Evolutionary conservation across 2,888 invertebrate genomes (phyloP).

Genomic region (Chrysolina americana): DNA sequence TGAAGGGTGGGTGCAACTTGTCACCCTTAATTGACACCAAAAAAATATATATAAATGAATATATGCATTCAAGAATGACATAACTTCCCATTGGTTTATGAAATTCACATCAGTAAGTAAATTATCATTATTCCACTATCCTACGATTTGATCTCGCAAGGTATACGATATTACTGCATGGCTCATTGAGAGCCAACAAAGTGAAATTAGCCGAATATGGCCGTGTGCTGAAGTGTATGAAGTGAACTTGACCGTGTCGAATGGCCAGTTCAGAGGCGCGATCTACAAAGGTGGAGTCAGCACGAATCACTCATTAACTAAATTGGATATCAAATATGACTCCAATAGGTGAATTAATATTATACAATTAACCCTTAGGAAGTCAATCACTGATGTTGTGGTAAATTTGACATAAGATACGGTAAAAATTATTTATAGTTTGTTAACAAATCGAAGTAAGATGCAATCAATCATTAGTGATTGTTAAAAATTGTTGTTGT

Average conservation of each 20-base stretch:
- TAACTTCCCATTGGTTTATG: too few relatives aligned
- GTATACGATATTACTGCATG: neutral
- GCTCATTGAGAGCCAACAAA: slow-evolving; percentile 6
- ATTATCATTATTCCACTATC: neutral
- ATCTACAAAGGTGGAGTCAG: slow-evolving; percentile 46
- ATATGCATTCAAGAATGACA: too few relatives aligned
- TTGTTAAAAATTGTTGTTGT: too few relatives aligned
- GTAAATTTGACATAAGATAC: too few relatives aligned
- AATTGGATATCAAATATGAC: slow-evolving; percentile 57
- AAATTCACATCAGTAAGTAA: too few relatives aligned
- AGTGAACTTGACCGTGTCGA: slow-evolving; percentile 43
- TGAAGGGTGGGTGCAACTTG: too few relatives aligned
- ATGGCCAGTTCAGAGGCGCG: slow-evolving; percentile 41
- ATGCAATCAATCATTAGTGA: too few relatives aligned
- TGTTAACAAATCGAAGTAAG: too few relatives aligned
- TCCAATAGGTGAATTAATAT: slow-evolving; percentile 58
- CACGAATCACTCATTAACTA: slow-evolving; percentile 55
- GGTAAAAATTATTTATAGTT: too few relatives aligned
- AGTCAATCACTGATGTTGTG: slow-evolving; percentile 52
- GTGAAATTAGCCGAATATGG: slow-evolving; percentile 34
- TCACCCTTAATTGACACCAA: too few relatives aligned
- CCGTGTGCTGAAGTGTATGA: slow-evolving; percentile 31
- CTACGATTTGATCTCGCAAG: slow-evolving; percentile 1
- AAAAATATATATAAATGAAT: too few relatives aligned
- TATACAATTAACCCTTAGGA: slow-evolving; percentile 52